Base-by-base conservation (phyloP, 2,797 vertebrate species). In the Gallirallus australis region DNA sequence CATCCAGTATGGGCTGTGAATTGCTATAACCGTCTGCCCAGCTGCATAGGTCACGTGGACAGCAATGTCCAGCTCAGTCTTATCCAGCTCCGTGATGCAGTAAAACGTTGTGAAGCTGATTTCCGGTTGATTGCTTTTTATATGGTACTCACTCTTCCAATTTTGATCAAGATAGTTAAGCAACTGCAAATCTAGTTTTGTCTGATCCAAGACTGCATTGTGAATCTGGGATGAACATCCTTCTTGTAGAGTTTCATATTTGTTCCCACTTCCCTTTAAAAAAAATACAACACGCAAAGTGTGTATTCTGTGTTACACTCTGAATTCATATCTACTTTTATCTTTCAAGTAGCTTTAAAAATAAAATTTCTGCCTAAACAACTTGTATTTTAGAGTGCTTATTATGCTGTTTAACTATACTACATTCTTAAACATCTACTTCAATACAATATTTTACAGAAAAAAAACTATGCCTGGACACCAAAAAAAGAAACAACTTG, bases 1-100 rank as follows among this genome's bases (percentile, higher is more conserved):
- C 99, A 99, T 99, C 99, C 99, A 99, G 70, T 99, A 99, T 0
- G 99, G 99, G 65, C 99, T 99, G 93, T 99, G 99, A 96, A 99
- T 97, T 40, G 98, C 98, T 85, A 99, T 92, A 92, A 98, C 89
- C 16, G 98, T 98, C 97, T 99, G 98, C 57, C 99, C 99, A 50
- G 90, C 97, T 64, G 98, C 98, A 33, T 99, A 99, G 80, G 98
- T 98, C 82, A 99, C 97, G 2, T 99, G 99, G 45, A 99, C 96
- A 23, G 99, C 99, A 94, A 99, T 99, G 95, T 99, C 99, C 84
- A 99, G 96, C 92, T 99, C 99, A 16, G 98, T 96, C 83, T 97
- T 98, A 85, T 98, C 98, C 77, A 97, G 82, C 79, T 98, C 97
- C 1, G 94, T 97, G 63, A 98, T 88, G 65, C 98, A 99, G 79